These are phyloP conservation scores for Punctoribates punctum DNA, from an alignment of 2,888 invertebrate species.

Conservation along the genomic window DNA sequence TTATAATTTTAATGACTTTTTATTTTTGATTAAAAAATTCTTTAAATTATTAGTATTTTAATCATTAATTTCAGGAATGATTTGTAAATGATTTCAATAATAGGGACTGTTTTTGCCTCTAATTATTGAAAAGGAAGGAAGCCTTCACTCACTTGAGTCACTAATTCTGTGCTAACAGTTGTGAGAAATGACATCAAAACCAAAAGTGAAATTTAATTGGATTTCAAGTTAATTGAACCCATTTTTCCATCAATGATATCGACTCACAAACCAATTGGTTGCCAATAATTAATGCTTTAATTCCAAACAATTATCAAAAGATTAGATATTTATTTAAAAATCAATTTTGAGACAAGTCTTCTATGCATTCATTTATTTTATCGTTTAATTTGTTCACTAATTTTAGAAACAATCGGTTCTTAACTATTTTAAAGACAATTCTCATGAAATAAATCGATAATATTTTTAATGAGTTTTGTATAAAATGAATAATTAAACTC, in stretches of 20 bases:
- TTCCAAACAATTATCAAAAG: too few relatives aligned
- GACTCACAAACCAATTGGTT: too few relatives aligned
- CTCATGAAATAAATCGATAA: constrained; percentile 11
- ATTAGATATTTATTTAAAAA: too few relatives aligned
- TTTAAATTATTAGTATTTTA: background rate
- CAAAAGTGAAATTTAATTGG: too few relatives aligned
- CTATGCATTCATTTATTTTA: background rate
- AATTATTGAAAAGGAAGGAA: background rate
- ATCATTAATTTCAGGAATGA: constrained; percentile 21
- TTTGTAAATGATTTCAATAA: constrained; percentile 18
- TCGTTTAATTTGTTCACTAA: background rate
- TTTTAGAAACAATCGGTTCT: background rate
- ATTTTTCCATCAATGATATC: too few relatives aligned
- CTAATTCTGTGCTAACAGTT: background rate
- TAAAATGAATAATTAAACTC: background rate
- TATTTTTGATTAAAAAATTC: too few relatives aligned
- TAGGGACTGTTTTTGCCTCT: constrained; percentile 28
- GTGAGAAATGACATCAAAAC: too few relatives aligned
- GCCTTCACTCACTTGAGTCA: background rate
- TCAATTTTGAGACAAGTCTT: background rate
- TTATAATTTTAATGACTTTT: too few relatives aligned
- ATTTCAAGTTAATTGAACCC: too few relatives aligned
- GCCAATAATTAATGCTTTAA: too few relatives aligned
- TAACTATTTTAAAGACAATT: background rate
- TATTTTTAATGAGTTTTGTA: background rate